Evolutionary conservation across 2,113 vertebrate species (phyloP).

Genomic region (Atherinomorus stipes): DNA sequence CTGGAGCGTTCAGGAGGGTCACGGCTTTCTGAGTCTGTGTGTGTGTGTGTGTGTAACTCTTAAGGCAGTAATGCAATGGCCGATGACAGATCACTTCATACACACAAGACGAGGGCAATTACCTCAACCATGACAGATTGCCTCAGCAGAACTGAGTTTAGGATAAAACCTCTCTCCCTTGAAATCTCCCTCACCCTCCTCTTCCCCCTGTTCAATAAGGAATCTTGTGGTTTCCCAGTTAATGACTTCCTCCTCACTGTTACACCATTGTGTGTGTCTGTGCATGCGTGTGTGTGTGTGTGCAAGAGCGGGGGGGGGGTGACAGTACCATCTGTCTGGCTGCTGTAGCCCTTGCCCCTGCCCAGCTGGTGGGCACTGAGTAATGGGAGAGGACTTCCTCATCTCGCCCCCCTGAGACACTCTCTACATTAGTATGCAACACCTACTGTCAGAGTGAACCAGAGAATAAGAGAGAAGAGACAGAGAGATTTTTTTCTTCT

Average conservation of each 20-base stretch:
- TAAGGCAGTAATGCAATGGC: slow-evolving; percentile 88
- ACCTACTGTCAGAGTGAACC: slow-evolving; percentile 77
- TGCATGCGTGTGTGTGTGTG: slow-evolving; percentile 43
- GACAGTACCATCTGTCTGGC: slow-evolving; percentile 84
- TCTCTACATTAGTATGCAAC: slow-evolving; percentile 82
- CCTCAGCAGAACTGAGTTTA: slow-evolving; percentile 95
- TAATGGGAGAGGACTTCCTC: slow-evolving; percentile 85
- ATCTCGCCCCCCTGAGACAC: slow-evolving; percentile 79
- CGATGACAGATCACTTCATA: slow-evolving; percentile 98
- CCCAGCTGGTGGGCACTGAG: slow-evolving; percentile 84
- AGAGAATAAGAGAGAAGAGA: slow-evolving; percentile 62
- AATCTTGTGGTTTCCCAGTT: slow-evolving; percentile 75
- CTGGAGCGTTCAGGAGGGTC: slow-evolving; percentile 67
- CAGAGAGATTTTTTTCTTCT: slow-evolving; percentile 43
- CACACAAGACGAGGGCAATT: slow-evolving; percentile 94
- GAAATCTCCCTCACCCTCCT: slow-evolving; percentile 33
- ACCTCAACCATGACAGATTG: slow-evolving; percentile 97
- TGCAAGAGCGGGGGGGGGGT: slow-evolving; percentile 75
- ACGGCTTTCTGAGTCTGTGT: slow-evolving; percentile 53
- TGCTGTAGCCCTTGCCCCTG: slow-evolving; percentile 83
- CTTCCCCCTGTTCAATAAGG: slow-evolving; percentile 68
- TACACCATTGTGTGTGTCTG: slow-evolving; percentile 63
- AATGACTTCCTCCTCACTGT: slow-evolving; percentile 80
- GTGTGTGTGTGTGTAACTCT: slow-evolving; percentile 41
- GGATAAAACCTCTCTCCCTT: slow-evolving; percentile 87